phyloP scores from a whole-genome alignment of 2,797 vertebrate genomes.

The Pagetopsis macropterus region DNA sequence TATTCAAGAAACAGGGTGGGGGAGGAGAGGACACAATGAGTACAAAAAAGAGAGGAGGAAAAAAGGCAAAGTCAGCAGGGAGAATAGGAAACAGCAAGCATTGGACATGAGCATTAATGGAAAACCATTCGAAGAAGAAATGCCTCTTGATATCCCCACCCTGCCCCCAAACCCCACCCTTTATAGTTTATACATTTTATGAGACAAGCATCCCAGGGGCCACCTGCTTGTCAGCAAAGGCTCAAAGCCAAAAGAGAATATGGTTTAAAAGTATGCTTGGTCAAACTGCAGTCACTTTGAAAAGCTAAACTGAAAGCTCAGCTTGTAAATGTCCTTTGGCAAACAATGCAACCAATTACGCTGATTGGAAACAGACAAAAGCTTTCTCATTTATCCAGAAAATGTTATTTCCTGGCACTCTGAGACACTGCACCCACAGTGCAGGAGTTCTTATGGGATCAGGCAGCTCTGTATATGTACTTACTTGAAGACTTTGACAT shows the following conservation, averaged over 20 bases:
- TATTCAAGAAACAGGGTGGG: slow-evolving; percentile 27
- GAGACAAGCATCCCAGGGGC: slow-evolving; percentile 52
- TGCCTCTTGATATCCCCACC: slow-evolving; percentile 48
- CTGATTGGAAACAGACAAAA: slow-evolving; percentile 53
- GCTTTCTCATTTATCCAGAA: slow-evolving; percentile 21
- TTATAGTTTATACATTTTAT: slow-evolving; percentile 66
- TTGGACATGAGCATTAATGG: slow-evolving; percentile 49
- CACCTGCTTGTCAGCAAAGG: slow-evolving; percentile 68
- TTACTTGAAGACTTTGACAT: slow-evolving; percentile 99
- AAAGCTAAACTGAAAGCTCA: slow-evolving; percentile 47
- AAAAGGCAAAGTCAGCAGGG: slow-evolving; percentile 57
- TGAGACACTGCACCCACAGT: slow-evolving; percentile 24
- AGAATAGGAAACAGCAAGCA: slow-evolving; percentile 47
- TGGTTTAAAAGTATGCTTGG: slow-evolving; percentile 47
- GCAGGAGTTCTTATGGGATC: background rate
- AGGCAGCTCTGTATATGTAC: slow-evolving; percentile 69
- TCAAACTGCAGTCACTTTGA: slow-evolving; percentile 49
- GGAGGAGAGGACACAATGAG: slow-evolving; percentile 14
- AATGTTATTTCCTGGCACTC: slow-evolving; percentile 22
- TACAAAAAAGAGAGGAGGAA: background rate
- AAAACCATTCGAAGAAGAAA: slow-evolving; percentile 64
- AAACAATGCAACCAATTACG: slow-evolving; percentile 36
- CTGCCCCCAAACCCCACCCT: background rate
- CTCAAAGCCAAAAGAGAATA: slow-evolving; percentile 63
- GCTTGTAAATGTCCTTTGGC: slow-evolving; percentile 51